Base-by-base conservation (phyloP, 1,140 invertebrate species). In the Marisa cornuarietis region DNA sequence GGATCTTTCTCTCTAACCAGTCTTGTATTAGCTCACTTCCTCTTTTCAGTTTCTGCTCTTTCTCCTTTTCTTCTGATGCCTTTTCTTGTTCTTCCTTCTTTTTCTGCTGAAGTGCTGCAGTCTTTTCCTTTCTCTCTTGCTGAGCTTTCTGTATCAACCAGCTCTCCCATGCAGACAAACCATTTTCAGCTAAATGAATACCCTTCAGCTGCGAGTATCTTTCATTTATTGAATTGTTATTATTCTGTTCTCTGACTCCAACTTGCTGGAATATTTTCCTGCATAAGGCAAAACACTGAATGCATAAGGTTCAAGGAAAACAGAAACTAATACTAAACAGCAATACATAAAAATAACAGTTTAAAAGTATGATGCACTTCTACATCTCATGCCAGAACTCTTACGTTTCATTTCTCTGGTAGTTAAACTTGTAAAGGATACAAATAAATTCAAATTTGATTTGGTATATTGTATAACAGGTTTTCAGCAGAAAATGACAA, bases 61-160 rank as follows among this genome's bases (percentile, higher is more conserved):
- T 85, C 24, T 84, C 74, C 51, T 79, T 75, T 74, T 82, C 80
- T 71, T 86, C 79, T 63, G 82, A 78, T 71, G 79, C 75, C 81
- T 84, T 83, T 42, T 84, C 76, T 68, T 78, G 61, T 81, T 83
- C 83, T 26, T 83, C 73, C 74, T 85, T 80, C 75, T 78, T 82
- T 73, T 86, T 84, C 54, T 83, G 78, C 69, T 75, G 77, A 20
- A 71, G 76, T 62, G 83, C 81, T 79, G 83, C 76, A 51, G 81
- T 79, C 62, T 78, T 81, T 69, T 82, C 82, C 52, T 83, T 63
- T 62, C 87, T 81, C 71, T 86, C 86, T 31, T 84, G 81, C 75
- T 85, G 84, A 1, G 84, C 84, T 80, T 89, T 88, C 49, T 84
- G 71, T 42, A 88, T 83, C 0, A 88, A 72, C 87, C 87, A 88